Evolutionary conservation across 2,113 vertebrate species (phyloP).

Genomic region (Spheniscus mendiculus): DNA sequence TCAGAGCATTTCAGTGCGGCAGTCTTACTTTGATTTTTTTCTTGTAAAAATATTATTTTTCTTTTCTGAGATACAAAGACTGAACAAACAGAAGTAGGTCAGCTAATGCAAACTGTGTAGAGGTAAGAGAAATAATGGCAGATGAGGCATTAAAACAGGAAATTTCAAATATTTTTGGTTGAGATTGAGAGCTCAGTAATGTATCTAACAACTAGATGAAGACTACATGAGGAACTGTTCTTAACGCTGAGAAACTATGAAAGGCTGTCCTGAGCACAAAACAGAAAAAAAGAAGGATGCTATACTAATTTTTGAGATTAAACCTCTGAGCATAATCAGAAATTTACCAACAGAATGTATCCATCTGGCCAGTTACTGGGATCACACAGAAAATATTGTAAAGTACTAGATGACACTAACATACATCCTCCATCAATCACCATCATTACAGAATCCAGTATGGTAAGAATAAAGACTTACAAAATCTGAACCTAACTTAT

Average conservation of each 20-base stretch:
- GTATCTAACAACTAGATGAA: neutral
- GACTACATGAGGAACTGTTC: neutral
- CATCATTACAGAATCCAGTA: neutral
- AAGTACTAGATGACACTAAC: neutral
- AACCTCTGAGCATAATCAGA: neutral
- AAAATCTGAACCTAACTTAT: neutral
- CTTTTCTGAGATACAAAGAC: neutral
- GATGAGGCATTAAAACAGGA: neutral
- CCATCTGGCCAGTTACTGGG: too few relatives aligned
- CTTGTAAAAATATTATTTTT: neutral
- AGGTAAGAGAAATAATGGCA: neutral
- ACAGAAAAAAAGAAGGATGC: accelerated
- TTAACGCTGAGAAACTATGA: neutral
- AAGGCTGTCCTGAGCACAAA: neutral
- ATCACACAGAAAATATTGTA: neutral
- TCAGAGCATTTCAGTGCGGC: neutral
- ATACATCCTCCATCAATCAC: neutral
- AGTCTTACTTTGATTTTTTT: neutral
- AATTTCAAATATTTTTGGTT: neutral
- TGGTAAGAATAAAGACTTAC: neutral
- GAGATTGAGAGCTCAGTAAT: neutral
- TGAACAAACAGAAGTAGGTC: neutral
- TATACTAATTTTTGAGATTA: neutral
- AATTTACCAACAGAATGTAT: neutral
- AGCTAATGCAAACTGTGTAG: neutral